These are phyloP conservation scores for Candoia aspera DNA, from an alignment of 2,113 vertebrate genomes.

Conservation along the genomic window DNA sequence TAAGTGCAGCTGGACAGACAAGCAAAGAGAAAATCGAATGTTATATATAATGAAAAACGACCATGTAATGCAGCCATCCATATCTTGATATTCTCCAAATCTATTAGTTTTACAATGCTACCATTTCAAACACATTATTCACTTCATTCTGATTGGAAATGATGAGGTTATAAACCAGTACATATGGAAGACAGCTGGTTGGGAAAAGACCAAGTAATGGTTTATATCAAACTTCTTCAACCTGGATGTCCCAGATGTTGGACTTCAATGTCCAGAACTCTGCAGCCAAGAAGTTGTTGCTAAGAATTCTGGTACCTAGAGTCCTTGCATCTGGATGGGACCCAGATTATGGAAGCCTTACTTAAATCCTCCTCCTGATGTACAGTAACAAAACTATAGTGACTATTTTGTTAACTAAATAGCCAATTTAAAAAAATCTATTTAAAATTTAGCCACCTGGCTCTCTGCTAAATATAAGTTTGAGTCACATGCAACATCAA, in stretches of 20 bases:
- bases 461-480: not conserved
- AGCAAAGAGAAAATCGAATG: not conserved
- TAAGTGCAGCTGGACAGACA: not conserved
- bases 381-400: not conserved
- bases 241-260: not conserved
- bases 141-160: not conserved
- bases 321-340: not conserved
- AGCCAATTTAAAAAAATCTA: not conserved
- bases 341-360: not conserved
- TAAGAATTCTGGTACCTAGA: not conserved
- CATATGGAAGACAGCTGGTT: not conserved
- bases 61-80: not conserved
- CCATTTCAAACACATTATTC: not conserved
- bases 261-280: not conserved
- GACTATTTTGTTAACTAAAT: not conserved
- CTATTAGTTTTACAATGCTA: not conserved
- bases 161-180: not conserved
- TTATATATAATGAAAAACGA: not conserved
- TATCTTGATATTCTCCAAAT: not conserved
- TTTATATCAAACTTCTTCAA: not conserved
- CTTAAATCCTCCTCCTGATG: not conserved
- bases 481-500: not conserved
- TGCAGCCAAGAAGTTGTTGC: not conserved
- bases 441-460: not conserved
- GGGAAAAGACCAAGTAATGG: not conserved